phyloP scores from a whole-genome alignment of 1,140 invertebrate genomes.

The Mactra quadrangularis region DNA sequence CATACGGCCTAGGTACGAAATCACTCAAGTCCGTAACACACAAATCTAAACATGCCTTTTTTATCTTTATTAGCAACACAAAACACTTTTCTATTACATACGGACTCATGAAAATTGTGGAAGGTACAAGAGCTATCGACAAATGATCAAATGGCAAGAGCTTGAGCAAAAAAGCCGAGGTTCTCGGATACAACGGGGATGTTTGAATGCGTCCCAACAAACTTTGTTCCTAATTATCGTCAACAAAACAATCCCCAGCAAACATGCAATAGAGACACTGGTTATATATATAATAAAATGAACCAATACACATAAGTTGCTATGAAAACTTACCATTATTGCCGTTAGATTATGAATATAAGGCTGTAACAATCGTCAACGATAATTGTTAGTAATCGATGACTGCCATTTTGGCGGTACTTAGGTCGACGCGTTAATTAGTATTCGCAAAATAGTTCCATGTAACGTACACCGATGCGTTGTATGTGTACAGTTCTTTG shows the following conservation, averaged over 20 bases:
- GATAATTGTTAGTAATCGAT: slow-evolving; percentile 43
- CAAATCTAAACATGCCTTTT: too few relatives aligned
- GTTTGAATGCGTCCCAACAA: slow-evolving; percentile 49
- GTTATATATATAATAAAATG: not conserved
- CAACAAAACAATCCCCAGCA: not conserved
- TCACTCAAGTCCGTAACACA: not conserved
- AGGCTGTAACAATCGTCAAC: not conserved
- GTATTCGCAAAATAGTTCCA: slow-evolving; percentile 38
- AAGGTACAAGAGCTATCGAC: too few relatives aligned
- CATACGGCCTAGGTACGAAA: not conserved
- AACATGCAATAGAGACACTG: not conserved
- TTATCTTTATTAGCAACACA: too few relatives aligned
- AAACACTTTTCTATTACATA: too few relatives aligned
- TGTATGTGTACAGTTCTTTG: too few relatives aligned
- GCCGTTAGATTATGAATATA: not conserved
- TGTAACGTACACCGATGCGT: too few relatives aligned
- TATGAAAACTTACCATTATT: not conserved
- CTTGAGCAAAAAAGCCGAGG: too few relatives aligned
- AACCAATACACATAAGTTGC: not conserved
- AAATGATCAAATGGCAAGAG: too few relatives aligned
- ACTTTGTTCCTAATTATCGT: slow-evolving; percentile 19
- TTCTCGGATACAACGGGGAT: not conserved
- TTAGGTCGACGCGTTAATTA: slow-evolving; percentile 48
- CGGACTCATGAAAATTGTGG: too few relatives aligned
- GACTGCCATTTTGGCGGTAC: slow-evolving; percentile 56